Evolutionary conservation across 2,113 vertebrate genomes (phyloP).

Genomic region (Microtus oregoni): DNA sequence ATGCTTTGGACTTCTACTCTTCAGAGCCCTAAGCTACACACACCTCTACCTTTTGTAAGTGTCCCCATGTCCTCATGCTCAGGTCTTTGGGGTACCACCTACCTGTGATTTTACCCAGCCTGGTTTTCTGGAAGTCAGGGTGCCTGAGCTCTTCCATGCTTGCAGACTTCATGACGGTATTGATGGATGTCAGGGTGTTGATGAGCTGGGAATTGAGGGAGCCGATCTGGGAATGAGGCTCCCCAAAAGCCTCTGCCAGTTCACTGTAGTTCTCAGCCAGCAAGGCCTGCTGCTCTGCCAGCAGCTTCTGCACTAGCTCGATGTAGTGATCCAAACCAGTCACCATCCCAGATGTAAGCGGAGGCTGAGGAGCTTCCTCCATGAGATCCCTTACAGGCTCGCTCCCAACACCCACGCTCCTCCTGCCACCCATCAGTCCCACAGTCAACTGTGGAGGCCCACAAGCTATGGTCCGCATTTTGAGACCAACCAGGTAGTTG

Average conservation of each 20-base stretch:
- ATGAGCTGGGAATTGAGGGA: conserved; percentile 97
- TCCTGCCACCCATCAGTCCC: conserved; percentile 80
- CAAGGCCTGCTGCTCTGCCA: conserved; percentile 96
- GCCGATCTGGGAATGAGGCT: conserved; percentile 95
- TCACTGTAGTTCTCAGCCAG: conserved; percentile 97
- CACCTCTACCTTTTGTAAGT: not conserved
- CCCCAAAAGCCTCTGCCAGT: conserved; percentile 95
- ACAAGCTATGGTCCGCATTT: conserved; percentile 95
- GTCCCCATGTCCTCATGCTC: not conserved
- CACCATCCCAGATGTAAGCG: conserved; percentile 79
- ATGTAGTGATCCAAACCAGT: conserved; percentile 95
- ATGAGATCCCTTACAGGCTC: conserved; percentile 84
- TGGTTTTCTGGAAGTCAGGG: conserved; percentile 86
- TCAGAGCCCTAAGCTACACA: not conserved
- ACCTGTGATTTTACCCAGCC: conserved; percentile 83
- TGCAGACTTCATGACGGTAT: conserved; percentile 93
- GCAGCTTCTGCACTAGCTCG: conserved; percentile 94
- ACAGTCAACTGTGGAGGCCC: conserved; percentile 88
- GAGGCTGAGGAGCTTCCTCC: conserved; percentile 67
- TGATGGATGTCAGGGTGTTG: conserved; percentile 95
- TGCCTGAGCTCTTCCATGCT: conserved; percentile 89
- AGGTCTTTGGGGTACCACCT: conserved; percentile 23
- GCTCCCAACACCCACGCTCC: conserved; percentile 93
- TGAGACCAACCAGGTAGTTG: conserved; percentile 96
- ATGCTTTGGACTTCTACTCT: not conserved